These are phyloP conservation scores for Rhogogaster chlorosoma DNA, from an alignment of 2,888 invertebrate species.

Conservation along the genomic window DNA sequence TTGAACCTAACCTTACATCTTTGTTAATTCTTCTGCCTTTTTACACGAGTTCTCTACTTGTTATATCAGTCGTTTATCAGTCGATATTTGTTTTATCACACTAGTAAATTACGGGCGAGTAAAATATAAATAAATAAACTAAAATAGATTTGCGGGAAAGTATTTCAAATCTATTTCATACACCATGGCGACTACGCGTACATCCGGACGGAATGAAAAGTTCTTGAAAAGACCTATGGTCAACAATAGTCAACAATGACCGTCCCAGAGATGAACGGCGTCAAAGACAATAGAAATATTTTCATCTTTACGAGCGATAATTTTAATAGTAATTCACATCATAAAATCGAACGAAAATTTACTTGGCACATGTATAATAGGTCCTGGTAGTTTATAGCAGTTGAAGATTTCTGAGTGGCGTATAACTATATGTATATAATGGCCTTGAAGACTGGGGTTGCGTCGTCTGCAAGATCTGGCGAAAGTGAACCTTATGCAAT, in stretches of 20 bases:
- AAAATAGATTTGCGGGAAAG: background rate
- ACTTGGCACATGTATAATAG: background rate
- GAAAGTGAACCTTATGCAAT: conserved; percentile 46
- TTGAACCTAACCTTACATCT: background rate
- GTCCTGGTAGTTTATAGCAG: background rate
- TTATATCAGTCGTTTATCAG: background rate
- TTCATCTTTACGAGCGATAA: background rate
- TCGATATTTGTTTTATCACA: background rate
- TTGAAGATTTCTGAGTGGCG: background rate
- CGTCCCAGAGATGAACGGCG: background rate
- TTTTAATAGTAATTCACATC: background rate
- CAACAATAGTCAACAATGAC: background rate
- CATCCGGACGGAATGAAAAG: background rate
- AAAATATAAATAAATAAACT: background rate
- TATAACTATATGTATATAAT: background rate
- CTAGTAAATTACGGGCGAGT: background rate
- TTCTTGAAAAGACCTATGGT: background rate
- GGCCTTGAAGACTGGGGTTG: conserved; percentile 8
- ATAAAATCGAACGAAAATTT: background rate
- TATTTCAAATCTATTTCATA: background rate
- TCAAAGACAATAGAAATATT: background rate
- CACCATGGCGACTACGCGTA: background rate
- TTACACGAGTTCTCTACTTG: background rate
- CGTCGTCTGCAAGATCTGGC: conserved; percentile 44
- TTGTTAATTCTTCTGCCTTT: background rate